Percentiles rank a stretch among this genome's conserved stretches.
These are phyloP conservation scores for Polyploca ridens DNA, from an alignment of 2,888 invertebrate species.

Conservation along the genomic window DNA sequence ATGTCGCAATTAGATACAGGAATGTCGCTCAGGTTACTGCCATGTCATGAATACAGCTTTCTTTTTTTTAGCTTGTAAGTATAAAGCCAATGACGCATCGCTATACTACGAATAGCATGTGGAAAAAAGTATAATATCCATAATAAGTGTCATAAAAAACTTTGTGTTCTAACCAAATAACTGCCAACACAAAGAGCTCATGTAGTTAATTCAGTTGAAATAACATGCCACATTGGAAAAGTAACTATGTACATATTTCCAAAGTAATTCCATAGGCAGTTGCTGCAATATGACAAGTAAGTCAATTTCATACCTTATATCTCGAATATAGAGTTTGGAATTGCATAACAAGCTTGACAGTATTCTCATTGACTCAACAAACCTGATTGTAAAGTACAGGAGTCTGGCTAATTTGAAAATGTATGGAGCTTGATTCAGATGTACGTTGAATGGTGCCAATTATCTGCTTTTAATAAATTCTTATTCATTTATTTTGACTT, in stretches of 20 bases:
- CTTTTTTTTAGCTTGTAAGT: conserved; percentile 54
- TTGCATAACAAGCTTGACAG: background rate
- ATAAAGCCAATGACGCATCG: conserved; percentile 70
- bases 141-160: conserved; percentile 20
- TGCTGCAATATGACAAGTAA: background rate
- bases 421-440: background rate
- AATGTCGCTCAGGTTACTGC: conserved; percentile 12
- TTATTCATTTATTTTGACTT: no score
- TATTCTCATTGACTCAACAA: background rate
- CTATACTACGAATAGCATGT: conserved; percentile 38
- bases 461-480: background rate
- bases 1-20: background rate
- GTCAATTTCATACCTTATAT: background rate
- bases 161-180: conserved; percentile 26
- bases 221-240: background rate
- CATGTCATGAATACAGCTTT: conserved; percentile 44
- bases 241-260: background rate
- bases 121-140: conserved; percentile 27
- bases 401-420: background rate
- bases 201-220: background rate
- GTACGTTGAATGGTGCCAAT: background rate
- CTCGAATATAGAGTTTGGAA: background rate
- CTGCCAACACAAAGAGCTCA: conserved; percentile 8
- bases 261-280: background rate
- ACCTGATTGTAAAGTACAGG: background rate